Conservation (phyloP, 1,140 invertebrate genomes). For the Batillaria attramentaria region DNA sequence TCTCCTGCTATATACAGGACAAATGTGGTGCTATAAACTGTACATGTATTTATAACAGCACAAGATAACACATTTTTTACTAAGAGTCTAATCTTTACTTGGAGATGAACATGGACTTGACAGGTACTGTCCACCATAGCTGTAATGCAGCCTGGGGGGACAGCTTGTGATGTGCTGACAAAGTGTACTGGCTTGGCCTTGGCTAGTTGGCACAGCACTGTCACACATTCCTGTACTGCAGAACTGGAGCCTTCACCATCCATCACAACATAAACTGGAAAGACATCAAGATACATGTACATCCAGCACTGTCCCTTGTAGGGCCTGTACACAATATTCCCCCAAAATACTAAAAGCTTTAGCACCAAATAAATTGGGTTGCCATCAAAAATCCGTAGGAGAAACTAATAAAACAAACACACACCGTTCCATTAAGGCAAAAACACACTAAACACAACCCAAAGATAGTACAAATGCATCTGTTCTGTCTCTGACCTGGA, state of each 20-base stretch:
- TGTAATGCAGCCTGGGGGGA: not conserved
- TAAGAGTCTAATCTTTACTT: not conserved
- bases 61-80: not conserved
- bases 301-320: no score
- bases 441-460: not conserved
- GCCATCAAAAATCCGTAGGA: no score
- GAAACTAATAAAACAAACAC: not conserved
- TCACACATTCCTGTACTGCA: not conserved
- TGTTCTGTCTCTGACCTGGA: not conserved
- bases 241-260: not conserved
- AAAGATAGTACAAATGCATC: not conserved
- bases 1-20: not conserved
- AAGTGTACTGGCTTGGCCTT: not conserved
- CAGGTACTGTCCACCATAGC: not conserved
- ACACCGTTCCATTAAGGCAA: not conserved
- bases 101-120: constrained; percentile 7
- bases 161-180: not conserved
- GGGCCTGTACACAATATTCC: no score
- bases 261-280: not conserved
- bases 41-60: not conserved
- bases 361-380: no score
- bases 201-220: not conserved
- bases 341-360: no score
- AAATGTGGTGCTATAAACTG: not conserved
- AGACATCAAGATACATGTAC: not conserved